Conservation (phyloP, 2,113 vertebrate species). For the Cyprinodon tularosa region DNA sequence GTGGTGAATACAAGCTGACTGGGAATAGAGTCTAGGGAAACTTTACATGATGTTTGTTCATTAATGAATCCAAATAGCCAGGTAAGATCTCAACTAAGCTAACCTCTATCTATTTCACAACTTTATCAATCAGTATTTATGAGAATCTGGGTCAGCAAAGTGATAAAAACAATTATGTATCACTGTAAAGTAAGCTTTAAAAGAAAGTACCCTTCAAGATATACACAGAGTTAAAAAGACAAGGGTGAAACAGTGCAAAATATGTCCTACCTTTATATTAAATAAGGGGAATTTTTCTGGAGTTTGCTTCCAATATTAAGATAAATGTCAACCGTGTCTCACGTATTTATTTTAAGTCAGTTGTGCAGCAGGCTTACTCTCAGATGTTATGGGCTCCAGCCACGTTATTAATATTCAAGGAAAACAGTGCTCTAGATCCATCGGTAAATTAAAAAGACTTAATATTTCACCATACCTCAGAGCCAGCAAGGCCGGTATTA, state of each 20-base stretch:
- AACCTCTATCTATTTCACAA: too few relatives aligned
- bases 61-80: background rate
- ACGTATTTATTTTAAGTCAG: constrained; percentile 2
- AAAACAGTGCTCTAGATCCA: constrained; percentile 9
- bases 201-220: background rate
- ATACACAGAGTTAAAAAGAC: background rate
- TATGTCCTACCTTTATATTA: constrained; percentile 6
- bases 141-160: background rate
- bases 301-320: background rate
- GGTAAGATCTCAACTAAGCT: too few relatives aligned
- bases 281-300: background rate
- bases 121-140: background rate
- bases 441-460: constrained; percentile 24
- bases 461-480: constrained; percentile 11
- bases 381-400: constrained; percentile 1
- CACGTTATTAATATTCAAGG: constrained; percentile 12
- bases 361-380: background rate
- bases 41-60: background rate
- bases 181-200: background rate
- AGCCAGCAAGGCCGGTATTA: constrained; percentile 25
- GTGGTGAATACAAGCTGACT: background rate
- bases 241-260: background rate
- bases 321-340: background rate
- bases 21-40: background rate
- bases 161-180: background rate